Base-by-base conservation (phyloP, 2,797 vertebrate genomes). In the Pachyuromys duprasi region DNA sequence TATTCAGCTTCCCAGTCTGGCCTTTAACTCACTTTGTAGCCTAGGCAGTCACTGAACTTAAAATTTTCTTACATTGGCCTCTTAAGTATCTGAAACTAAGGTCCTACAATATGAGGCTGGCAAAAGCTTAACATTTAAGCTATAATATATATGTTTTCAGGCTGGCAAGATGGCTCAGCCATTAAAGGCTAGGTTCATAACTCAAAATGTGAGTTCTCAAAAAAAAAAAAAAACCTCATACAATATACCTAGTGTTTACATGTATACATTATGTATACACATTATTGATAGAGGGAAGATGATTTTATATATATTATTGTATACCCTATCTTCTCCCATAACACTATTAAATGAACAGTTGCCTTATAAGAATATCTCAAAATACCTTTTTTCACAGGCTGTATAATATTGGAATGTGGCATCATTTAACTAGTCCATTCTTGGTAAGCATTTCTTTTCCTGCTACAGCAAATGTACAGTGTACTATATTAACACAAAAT, bases 311-410 rank as follows among this genome's bases (percentile, higher is more conserved):
- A 69, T 80, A 69, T 49, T 82, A 28, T 78, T 95, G 62, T 62
- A 17, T 31, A 14, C 31, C 26, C 81, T 94, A 57, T 69, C 91
- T 92, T 91, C 63, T 60, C 24, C 60, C 83, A 81, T 45, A 93
- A 81, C 8, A 76, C 12, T 80, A 84, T 62, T 63, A n/a, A 53
- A 39, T 78, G 22, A 72, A 36, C 36, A 95, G 33, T 31, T 78
- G 33, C 72, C 82, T 94, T 92, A 83, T 78, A 89, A 95, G 70
- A 33, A 65, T n/a, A 89, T 92, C 78, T 69, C 24, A 81, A 92
- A 87, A 49, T 13, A 57, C n/a, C 42, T 82, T 67, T 84, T 97
- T 91, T 96, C 57, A 86, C 78, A 67, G 70, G 31, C 49, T 87
- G 5, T 36, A 78, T 28, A 91, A 12, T 72, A 76, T 81, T 93